phyloP scores from a whole-genome alignment of 2,113 vertebrate species.

The Toxotes jaculatrix region DNA sequence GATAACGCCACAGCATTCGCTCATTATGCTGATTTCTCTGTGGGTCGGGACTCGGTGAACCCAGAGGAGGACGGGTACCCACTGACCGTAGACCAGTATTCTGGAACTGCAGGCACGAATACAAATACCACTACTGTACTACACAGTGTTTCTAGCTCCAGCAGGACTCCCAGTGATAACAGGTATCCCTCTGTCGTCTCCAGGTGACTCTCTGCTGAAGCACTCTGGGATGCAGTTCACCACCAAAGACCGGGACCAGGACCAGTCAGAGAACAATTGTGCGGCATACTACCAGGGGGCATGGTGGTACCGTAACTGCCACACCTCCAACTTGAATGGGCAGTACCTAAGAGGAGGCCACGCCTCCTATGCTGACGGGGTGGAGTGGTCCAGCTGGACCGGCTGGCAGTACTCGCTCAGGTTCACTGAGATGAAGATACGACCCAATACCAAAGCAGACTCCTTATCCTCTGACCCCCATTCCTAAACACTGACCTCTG shows the following conservation, averaged over 20 bases:
- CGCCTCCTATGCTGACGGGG: slow-evolving; percentile 92
- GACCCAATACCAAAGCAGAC: slow-evolving; percentile 72
- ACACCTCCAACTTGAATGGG: slow-evolving; percentile 97
- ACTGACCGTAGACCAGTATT: slow-evolving; percentile 86
- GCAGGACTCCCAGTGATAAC: not conserved
- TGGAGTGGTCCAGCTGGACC: slow-evolving; percentile 98
- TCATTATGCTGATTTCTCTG: slow-evolving; percentile 86
- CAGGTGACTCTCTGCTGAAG: slow-evolving; percentile 94
- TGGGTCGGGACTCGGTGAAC: slow-evolving; percentile 91
- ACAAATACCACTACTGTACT: not conserved
- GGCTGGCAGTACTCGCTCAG: slow-evolving; percentile 97
- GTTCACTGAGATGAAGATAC: slow-evolving; percentile 96
- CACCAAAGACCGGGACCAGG: slow-evolving; percentile 94
- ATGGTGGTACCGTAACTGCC: slow-evolving; percentile 99
- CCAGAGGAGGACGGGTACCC: slow-evolving; percentile 92
- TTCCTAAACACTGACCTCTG: not conserved
- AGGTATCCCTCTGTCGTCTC: not conserved
- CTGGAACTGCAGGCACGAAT: slow-evolving; percentile 89
- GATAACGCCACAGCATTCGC: slow-evolving; percentile 91
- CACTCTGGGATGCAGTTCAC: slow-evolving; percentile 97
- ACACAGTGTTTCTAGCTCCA: not conserved
- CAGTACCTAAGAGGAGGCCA: slow-evolving; percentile 94
- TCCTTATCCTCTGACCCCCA: slow-evolving; percentile 17
- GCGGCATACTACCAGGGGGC: slow-evolving; percentile 94
- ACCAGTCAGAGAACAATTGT: slow-evolving; percentile 97